Conservation (phyloP, 1,140 invertebrate species). For the Mesaphorura yosii region DNA sequence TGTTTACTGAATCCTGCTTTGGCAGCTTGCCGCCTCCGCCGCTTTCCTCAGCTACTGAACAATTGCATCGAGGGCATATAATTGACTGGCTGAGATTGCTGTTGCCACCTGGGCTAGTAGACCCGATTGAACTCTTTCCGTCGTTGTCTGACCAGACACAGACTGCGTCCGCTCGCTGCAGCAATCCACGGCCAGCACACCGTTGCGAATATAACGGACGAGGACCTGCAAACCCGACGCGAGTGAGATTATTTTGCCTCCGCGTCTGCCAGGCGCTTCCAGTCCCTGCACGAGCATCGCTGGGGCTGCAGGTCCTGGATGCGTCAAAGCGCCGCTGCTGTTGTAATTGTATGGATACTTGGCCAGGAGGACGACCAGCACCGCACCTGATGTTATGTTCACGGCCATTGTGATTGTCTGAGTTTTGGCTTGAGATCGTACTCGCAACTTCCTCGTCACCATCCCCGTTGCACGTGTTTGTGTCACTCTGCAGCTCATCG, state of each 20-base stretch:
- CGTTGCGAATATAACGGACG: too few species aligned
- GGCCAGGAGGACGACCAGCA: neutral
- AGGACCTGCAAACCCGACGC: too few species aligned
- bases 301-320: too few species aligned
- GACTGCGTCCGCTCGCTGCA: neutral
- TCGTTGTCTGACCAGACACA: neutral
- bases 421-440: conserved; percentile 21
- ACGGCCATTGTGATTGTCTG: conserved; percentile 3
- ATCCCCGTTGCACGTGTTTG: conserved; percentile 13
- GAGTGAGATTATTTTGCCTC: neutral
- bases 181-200: too few species aligned
- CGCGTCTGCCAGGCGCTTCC: conserved; percentile 21
- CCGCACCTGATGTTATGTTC: conserved; percentile 5
- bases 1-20: too few species aligned
- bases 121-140: neutral
- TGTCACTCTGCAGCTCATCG: conserved; percentile 30
- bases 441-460: conserved; percentile 18
- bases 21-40: too few species aligned
- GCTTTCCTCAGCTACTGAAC: too few species aligned
- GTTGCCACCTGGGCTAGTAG: too few species aligned
- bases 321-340: too few species aligned
- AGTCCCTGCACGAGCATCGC: conserved; percentile 10
- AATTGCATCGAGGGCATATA: conserved; percentile 25
- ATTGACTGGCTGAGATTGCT: conserved; percentile 24
- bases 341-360: neutral